These are phyloP conservation scores for Mastigias papua DNA, from an alignment of 30 jellyfish, hydroid and myxozoan genomes.

Conservation along the genomic window DNA sequence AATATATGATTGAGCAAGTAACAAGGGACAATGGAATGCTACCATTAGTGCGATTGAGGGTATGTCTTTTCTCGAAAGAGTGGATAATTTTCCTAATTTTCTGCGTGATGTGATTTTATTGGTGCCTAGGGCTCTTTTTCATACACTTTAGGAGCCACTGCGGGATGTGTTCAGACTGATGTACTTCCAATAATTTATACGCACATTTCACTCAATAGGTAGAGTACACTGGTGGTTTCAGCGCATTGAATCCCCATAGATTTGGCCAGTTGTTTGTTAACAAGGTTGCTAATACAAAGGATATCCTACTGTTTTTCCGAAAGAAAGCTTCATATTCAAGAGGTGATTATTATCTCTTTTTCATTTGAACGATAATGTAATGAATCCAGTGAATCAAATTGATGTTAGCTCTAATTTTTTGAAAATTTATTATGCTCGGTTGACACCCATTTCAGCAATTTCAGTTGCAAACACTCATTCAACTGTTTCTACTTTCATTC, in stretches of 20 bases:
- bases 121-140: too few species aligned
- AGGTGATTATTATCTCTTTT: neutral
- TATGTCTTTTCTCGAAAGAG: neutral
- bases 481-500: too few species aligned
- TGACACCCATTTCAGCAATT: too few species aligned
- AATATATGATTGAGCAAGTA: constrained; percentile 50
- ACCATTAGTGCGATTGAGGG: constrained; percentile 62
- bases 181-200: too few species aligned
- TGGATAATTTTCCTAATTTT: too few species aligned
- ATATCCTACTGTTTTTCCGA: constrained; percentile 85
- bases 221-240: constrained; percentile 97
- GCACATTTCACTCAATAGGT: constrained; percentile 55
- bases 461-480: too few species aligned
- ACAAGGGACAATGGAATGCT: constrained; percentile 1
- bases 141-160: too few species aligned
- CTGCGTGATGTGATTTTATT: too few species aligned
- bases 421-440: too few species aligned
- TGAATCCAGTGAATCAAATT: neutral
- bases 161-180: too few species aligned
- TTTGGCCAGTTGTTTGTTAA: constrained; percentile 97
- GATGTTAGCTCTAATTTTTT: too few species aligned
- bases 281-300: constrained; percentile 92
- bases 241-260: constrained; percentile 89
- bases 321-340: constrained; percentile 57
- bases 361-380: neutral